A percentile compares a stretch with the other conserved stretches of the same genome.
Evolutionary conservation across 2,888 invertebrate genomes (phyloP).

Genomic region (Neoscelio sp.): DNA sequence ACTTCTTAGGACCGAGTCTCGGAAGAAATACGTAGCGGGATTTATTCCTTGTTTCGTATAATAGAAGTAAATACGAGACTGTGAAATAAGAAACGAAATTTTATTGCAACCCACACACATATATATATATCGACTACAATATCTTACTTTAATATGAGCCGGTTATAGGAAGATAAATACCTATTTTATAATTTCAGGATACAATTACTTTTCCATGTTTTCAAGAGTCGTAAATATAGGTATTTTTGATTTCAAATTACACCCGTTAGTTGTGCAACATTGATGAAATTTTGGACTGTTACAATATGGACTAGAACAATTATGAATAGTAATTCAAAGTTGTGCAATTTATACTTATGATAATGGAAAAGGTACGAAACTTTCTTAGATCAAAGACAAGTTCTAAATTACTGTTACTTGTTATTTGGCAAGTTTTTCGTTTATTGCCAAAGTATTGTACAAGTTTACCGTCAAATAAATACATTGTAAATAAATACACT

Average conservation of each 20-base stretch:
- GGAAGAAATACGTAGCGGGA: slow-evolving; percentile 11
- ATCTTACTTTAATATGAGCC: background rate
- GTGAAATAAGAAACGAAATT: slow-evolving; percentile 30
- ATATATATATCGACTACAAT: slow-evolving; percentile 4
- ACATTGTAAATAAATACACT: too few species aligned
- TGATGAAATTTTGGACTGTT: too few species aligned
- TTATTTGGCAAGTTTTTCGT: too few species aligned
- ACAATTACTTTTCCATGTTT: slow-evolving; percentile 2
- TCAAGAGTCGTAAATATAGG: slow-evolving; percentile 1
- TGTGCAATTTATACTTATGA: too few species aligned
- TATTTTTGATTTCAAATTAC: background rate
- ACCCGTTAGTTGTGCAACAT: too few species aligned
- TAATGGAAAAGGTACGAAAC: too few species aligned
- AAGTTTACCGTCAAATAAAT: too few species aligned
- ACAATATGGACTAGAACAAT: too few species aligned
- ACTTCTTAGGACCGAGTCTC: background rate
- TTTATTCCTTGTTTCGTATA: slow-evolving; percentile 30
- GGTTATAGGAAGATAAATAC: background rate
- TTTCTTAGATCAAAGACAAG: too few species aligned
- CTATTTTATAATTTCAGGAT: background rate
- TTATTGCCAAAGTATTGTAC: too few species aligned
- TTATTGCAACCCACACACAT: slow-evolving; percentile 5
- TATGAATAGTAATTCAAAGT: too few species aligned
- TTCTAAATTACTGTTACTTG: too few species aligned
- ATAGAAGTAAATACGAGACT: slow-evolving; percentile 29